Evolutionary conservation across 2,113 vertebrate species (phyloP).

Genomic region (Smithornis capensis): DNA sequence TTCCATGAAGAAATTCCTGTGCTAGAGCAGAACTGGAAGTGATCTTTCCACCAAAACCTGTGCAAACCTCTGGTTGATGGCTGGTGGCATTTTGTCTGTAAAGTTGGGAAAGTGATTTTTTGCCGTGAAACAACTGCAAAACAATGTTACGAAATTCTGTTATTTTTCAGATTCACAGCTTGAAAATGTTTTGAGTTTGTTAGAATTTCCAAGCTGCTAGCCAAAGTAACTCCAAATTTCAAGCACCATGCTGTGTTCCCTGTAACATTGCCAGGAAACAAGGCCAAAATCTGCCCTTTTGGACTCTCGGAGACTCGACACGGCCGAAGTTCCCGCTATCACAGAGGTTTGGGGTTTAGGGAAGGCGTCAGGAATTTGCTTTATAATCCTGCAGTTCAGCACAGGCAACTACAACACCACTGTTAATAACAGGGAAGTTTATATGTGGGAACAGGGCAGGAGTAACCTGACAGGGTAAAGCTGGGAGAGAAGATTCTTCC

Average conservation of each 20-base stretch:
- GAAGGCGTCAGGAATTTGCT: background rate
- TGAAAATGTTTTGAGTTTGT: conserved; percentile 54
- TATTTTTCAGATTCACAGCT: conserved; percentile 50
- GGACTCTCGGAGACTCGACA: background rate
- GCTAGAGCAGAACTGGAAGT: background rate
- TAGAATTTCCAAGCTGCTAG: conserved; percentile 56
- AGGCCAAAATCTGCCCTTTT: conserved; percentile 42
- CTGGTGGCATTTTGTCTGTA: background rate
- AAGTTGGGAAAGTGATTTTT: background rate
- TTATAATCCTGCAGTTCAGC: background rate
- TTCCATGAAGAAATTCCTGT: background rate
- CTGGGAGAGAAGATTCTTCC: background rate
- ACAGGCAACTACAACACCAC: background rate
- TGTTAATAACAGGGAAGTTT: background rate
- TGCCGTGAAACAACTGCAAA: conserved; percentile 10
- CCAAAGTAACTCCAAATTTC: conserved; percentile 46
- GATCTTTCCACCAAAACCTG: background rate
- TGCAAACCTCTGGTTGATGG: background rate
- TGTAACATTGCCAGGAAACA: background rate
- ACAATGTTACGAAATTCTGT: conserved; percentile 36
- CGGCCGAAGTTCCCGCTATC: background rate
- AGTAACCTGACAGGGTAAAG: background rate
- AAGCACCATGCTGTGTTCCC: conserved; percentile 10
- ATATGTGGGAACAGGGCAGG: background rate
- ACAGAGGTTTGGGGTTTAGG: background rate